A percentile compares a stretch with the other conserved stretches of the same genome.
These are phyloP conservation scores for Zaprionus lineosus DNA, from an alignment of 2,888 invertebrate species.

Conservation along the genomic window DNA sequence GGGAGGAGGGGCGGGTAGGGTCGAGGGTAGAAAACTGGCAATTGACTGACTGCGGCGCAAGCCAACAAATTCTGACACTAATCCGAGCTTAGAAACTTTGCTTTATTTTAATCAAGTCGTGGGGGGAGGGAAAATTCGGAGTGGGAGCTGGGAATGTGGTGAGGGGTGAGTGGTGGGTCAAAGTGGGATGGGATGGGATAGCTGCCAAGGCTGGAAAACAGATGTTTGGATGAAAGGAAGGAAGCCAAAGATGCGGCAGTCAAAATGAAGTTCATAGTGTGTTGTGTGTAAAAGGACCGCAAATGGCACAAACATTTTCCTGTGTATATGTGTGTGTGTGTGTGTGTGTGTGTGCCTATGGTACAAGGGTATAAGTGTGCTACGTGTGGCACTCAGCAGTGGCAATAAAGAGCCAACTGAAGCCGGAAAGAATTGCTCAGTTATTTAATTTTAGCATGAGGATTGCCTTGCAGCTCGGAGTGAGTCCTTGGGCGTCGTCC, in stretches of 20 bases:
- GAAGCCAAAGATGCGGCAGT: conserved; percentile 61
- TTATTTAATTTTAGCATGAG: conserved; percentile 74
- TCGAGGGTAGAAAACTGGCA: conserved; percentile 45
- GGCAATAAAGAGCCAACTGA: conserved; percentile 45
- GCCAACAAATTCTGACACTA: conserved; percentile 68
- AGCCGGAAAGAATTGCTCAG: conserved; percentile 71
- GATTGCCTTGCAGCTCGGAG: conserved; percentile 14
- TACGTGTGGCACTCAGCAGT: conserved; percentile 57
- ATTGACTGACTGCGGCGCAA: conserved; percentile 48
- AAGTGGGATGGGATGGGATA: too few relatives aligned
- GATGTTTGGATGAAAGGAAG: too few relatives aligned
- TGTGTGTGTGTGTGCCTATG: neutral
- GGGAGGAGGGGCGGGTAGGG: too few relatives aligned
- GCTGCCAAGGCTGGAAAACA: too few relatives aligned
- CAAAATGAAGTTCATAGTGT: conserved; percentile 52
- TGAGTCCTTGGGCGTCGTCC: conserved; percentile 30
- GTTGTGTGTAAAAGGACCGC: conserved; percentile 34
- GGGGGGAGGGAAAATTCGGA: too few relatives aligned
- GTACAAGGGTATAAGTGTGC: conserved; percentile 23
- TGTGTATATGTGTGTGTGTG: conserved; percentile 1
- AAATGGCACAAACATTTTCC: conserved; percentile 32
- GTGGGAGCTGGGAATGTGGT: too few relatives aligned
- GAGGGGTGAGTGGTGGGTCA: too few relatives aligned
- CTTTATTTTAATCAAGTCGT: conserved; percentile 76
- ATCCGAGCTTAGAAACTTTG: conserved; percentile 77